Percentiles rank a stretch among this genome's conserved stretches.
Conservation (phyloP, 2,797 vertebrate species). For the Salarias fasciatus region DNA sequence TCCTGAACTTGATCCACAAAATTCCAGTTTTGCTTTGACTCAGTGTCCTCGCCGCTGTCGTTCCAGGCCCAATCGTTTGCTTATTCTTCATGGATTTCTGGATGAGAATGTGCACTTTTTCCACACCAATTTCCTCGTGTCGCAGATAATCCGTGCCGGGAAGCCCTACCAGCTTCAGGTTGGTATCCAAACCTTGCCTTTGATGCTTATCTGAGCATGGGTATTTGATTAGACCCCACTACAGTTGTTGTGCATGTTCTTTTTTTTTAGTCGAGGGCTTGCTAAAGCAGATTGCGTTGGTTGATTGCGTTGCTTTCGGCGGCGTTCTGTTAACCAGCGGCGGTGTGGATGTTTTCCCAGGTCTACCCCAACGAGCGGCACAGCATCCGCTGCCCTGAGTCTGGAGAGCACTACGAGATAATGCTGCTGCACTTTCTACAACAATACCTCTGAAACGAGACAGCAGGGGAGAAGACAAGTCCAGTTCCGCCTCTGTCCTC, state of each 20-base stretch:
- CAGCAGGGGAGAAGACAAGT: conserved; percentile 50
- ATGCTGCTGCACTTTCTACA: conserved; percentile 99
- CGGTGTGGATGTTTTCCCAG: conserved; percentile 61
- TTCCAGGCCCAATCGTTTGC: conserved; percentile 93
- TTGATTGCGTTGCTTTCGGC: neutral
- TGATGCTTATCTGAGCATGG: neutral
- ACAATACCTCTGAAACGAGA: conserved; percentile 92
- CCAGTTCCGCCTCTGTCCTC: conserved; percentile 31
- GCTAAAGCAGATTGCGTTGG: neutral
- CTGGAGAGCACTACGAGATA: conserved; percentile 99
- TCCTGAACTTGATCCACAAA: too few relatives aligned
- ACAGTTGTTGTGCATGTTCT: neutral
- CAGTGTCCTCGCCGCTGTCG: conserved; percentile 1
- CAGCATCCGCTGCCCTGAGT: conserved; percentile 98
- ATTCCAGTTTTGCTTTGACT: neutral
- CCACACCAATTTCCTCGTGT: conserved; percentile 98
- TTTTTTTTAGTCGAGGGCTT: neutral
- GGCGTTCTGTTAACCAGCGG: neutral
- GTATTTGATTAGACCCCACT: too few relatives aligned
- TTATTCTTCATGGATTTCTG: conserved; percentile 97
- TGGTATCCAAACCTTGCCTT: conserved; percentile 1
- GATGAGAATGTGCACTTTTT: conserved; percentile 99
- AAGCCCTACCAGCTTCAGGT: conserved; percentile 99
- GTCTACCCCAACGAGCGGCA: conserved; percentile 99
- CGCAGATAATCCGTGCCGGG: conserved; percentile 97